Evolutionary conservation across 2,888 invertebrate species (phyloP), one percentile per base, ranked within the genome.

Genomic region (Parascotia fuliginaria): DNA sequence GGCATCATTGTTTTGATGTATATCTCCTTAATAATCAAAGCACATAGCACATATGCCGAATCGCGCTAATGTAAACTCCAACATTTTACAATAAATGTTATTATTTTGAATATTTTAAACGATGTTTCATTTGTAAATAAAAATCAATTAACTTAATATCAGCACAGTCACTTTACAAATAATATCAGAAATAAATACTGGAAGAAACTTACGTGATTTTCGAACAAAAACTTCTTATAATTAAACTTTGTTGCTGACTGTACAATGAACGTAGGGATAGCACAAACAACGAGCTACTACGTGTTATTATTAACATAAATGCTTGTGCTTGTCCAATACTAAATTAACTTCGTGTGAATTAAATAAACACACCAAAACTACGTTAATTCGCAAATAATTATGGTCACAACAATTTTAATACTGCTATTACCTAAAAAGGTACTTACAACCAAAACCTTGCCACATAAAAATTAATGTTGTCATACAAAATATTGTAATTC

Each of bases 291-390:
- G 68, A 63, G 64, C 67, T 47, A 55, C 57, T 62, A 72, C 62
- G 40, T 59, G 55, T 54, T 60, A 63, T 56, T 69, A 56, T 55
- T 57, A 67, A 77, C 60, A 65, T 65, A 73, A 75, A 75, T 62
- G 61, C 64, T 79, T 77, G 79, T 79, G 79, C 79, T 77, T 54
- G 46, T 68, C 63, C 61, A 59, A 59, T 61, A 63, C 58, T 50
- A 55, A 60, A 45, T 53, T 59, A 69, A 54, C 70, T 68, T 62
- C 70, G 64, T 68, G 65, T 61, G 68, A 73, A 49, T 37, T 31
- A 3, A 29, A 32, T 29, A 43, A 53, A 40, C 6, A 22, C 15
- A 43, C n/a, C 28, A 38, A 28, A 39, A 27, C 3, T 33, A 19
- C 36, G 11, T 5, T 19, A 12, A 13, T 33, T 9, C 22, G 14